These are phyloP conservation scores for Pammene aurita DNA, from an alignment of 2,888 invertebrate genomes.

Conservation along the genomic window DNA sequence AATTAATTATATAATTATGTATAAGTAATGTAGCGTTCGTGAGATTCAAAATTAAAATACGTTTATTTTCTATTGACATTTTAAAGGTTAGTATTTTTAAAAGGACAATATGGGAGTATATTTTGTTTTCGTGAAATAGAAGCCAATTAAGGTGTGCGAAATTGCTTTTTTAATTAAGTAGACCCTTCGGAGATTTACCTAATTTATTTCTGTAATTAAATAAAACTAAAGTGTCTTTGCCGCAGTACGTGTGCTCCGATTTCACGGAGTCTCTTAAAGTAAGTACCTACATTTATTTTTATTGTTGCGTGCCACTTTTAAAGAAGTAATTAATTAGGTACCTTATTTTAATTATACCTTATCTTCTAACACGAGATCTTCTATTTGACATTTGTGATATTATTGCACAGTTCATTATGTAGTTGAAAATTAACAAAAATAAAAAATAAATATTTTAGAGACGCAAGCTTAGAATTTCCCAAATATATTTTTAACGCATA, in stretches of 20 bases:
- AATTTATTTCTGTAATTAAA: constrained; percentile 24
- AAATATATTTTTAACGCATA: no score
- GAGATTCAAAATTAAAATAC: neutral
- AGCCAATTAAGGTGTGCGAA: constrained; percentile 12
- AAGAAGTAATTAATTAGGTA: neutral
- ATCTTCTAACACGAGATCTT: neutral
- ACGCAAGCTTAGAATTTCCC: no score
- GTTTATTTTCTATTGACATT: neutral
- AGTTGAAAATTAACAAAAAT: no score
- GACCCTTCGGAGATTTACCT: constrained; percentile 21
- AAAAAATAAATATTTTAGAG: no score
- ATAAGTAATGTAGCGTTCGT: neutral
- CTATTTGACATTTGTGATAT: neutral
- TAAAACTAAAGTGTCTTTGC: constrained; percentile 9
- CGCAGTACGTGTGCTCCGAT: neutral
- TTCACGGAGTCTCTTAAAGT: no score
- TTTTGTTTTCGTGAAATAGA: constrained; percentile 13
- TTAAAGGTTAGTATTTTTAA: constrained; percentile 7
- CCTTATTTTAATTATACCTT: neutral
- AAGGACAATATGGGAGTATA: neutral
- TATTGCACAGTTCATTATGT: no score
- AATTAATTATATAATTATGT: constrained; percentile 7
- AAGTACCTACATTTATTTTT: no score
- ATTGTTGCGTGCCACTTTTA: no score
- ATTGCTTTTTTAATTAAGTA: constrained; percentile 15